Evolutionary conservation across 2,113 vertebrate species (phyloP), one percentile per base, ranked within the genome.

Genomic region (Cepphus grylle): DNA sequence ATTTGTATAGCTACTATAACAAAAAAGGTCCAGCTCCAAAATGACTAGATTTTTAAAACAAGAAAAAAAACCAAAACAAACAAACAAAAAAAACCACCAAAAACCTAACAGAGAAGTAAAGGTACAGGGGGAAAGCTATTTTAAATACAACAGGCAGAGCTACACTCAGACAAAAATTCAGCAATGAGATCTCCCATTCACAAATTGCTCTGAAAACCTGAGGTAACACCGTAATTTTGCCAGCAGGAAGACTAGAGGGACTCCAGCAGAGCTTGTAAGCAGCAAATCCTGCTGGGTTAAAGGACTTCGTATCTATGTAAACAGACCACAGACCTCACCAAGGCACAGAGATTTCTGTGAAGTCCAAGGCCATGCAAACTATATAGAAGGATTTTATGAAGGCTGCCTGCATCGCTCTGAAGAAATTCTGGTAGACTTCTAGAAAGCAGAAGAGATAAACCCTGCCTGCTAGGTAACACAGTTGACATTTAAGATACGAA

Each of bases 251-350:
- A 82, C 91, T 22, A 93, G 29, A 82, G 70, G 89, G 81, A 91
- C 78, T 87, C 86, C 62, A 85, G 67, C 84, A 91, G 91, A 72
- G 70, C 45, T 82, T 81, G 45, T 94, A 91, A 92, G 91, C 73
- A 78, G 89, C 91, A 95, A 93, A 93, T 89, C 94, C 94, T 66
- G 91, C 87, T 93, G 78, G 91, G 93, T 91, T 97, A 93, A 96
- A 97, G 95, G 94, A 94, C 91, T 95, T 91, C 58, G 4, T 94
- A 94, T 93, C 94, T 94, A 50, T 66, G 81, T 91, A 96, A 95
- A 97, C 95, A 97, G 86, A 94, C 53, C 81, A 95, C 91, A 95
- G 89, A 94, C 84, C 84, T 95, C 55, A 93, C 30, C 1, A 2
- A 93, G 84, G 73, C 86, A 82, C 84, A 45, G 55, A 74, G 58